Evolutionary conservation across 2,797 vertebrate species (phyloP).

Genomic region (Dicrostonyx torquatus): DNA sequence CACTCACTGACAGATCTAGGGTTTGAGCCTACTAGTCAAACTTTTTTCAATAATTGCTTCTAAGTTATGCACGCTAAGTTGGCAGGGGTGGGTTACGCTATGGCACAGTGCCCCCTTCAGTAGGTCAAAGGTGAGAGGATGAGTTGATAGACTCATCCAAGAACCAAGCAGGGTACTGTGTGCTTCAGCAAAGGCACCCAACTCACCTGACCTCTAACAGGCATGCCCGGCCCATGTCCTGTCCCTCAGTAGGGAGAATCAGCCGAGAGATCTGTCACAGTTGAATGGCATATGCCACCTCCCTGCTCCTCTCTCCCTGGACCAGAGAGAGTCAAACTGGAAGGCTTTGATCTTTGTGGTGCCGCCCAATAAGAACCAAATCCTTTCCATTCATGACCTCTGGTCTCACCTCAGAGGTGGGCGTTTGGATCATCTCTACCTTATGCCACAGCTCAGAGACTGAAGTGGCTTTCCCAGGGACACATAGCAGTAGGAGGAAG

Average conservation of each 20-base stretch:
- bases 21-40: not conserved
- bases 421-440: not conserved
- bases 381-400: not conserved
- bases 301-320: not conserved
- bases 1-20: not conserved
- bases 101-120: no score
- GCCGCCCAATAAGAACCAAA: rapidly evolving
- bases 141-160: not conserved
- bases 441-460: not conserved
- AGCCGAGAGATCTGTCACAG: not conserved
- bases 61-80: rapidly evolving
- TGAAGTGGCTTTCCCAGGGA: not conserved
- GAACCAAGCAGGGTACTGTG: no score
- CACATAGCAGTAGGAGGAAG: not conserved
- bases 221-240: not conserved
- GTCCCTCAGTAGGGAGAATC: not conserved
- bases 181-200: not conserved
- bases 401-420: not conserved
- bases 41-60: not conserved
- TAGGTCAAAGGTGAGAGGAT: not conserved
- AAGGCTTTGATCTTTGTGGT: not conserved
- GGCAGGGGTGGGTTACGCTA: not conserved
- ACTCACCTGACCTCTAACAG: rapidly evolving
- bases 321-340: no score
- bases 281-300: not conserved